Conservation (phyloP, 2,797 vertebrate species). For the Podarcis lilfordi region DNA sequence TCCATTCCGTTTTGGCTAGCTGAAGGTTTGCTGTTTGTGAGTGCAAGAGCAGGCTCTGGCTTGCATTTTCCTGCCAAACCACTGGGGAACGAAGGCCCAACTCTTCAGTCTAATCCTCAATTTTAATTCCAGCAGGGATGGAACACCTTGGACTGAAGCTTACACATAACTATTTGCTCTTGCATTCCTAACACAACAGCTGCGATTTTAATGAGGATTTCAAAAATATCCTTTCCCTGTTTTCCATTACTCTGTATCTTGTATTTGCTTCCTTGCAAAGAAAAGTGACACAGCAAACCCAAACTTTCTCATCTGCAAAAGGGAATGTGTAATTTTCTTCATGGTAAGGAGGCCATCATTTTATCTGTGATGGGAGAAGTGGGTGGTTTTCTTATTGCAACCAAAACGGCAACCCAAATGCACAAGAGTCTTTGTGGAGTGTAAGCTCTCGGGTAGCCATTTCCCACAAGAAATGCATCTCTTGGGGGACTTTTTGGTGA, state of each 20-base stretch:
- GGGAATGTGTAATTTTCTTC: background rate
- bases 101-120: too few species aligned
- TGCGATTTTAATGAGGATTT: background rate
- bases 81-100: background rate
- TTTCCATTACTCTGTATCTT: background rate
- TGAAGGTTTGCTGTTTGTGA: background rate
- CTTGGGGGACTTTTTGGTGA: too few species aligned
- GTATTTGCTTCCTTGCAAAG: background rate
- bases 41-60: background rate
- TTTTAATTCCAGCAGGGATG: background rate
- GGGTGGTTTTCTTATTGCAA: background rate
- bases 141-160: background rate
- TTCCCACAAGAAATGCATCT: background rate
- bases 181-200: background rate
- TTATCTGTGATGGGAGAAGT: background rate
- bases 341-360: too few species aligned
- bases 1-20: background rate
- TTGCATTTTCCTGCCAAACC: background rate
- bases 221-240: background rate
- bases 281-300: background rate
- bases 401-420: background rate
- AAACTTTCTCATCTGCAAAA: background rate
- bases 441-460: too few species aligned
- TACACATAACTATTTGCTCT: background rate
- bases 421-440: background rate